Evolutionary conservation across 2,113 vertebrate species (phyloP).

Genomic region (Lethenteron reissneri): DNA sequence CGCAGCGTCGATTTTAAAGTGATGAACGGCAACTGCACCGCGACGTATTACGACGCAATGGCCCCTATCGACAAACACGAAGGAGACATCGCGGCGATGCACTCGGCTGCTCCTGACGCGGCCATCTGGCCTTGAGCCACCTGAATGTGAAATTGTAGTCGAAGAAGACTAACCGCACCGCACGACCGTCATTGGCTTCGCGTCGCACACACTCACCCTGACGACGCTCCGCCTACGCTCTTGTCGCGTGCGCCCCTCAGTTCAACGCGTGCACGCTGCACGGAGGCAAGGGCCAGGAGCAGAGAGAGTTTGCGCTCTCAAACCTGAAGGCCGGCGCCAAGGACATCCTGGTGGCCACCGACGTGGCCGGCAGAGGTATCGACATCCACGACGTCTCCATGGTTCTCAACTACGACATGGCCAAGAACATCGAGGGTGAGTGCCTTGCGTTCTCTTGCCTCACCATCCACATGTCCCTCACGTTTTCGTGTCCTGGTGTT

Average conservation of each 20-base stretch:
- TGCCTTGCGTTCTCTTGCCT: not conserved
- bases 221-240: not conserved
- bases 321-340: conserved; percentile 92
- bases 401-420: conserved; percentile 98
- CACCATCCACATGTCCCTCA: not conserved
- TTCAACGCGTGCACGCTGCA: conserved; percentile 95
- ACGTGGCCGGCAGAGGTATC: conserved; percentile 85
- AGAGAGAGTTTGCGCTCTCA: conserved; percentile 86
- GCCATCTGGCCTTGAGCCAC: too few species aligned
- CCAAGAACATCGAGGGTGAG: conserved; percentile 92
- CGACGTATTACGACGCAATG: too few species aligned
- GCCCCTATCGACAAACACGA: too few species aligned
- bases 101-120: too few species aligned
- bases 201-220: not conserved
- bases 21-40: too few species aligned
- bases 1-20: too few species aligned
- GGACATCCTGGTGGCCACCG: conserved; percentile 91
- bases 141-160: too few species aligned
- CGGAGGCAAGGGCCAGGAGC: conserved; percentile 90
- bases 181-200: too few species aligned
- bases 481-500: not conserved
- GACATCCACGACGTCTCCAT: conserved; percentile 96
- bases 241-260: conserved; percentile 19
- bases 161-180: too few species aligned
- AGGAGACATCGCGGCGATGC: too few species aligned